Evolutionary conservation across 2,888 invertebrate genomes (phyloP), one percentile per base, ranked within the genome.

Genomic region (Cremastobaeus sp.): DNA sequence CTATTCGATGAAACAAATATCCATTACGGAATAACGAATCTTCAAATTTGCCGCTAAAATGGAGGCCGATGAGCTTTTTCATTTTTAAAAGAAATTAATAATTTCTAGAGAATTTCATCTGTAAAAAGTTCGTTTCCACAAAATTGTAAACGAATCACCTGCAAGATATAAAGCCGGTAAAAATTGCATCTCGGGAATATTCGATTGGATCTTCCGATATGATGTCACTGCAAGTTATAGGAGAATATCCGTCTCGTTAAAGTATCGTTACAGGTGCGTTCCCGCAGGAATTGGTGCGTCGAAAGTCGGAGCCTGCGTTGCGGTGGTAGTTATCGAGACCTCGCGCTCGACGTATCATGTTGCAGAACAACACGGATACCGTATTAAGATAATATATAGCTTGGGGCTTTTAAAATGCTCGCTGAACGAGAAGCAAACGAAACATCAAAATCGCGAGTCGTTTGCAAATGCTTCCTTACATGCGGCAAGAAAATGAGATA

Each of bases 321-420:
- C 20, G 5, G 15, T 3, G 17, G 21, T 3, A 12, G 11, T 14
- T n/a, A 21, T 21, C 6, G 14, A 35, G 15, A 30, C 32, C 30
- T 32, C 12, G 30, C 18, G 9, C 47, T 11, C 12, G 21, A 52
- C 41, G 39, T 55, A 39, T 65, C 45, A 43, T 20, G 41, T 20
- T 32, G 34, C 34, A 9, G 39, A 57, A 57, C 41, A 34, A 57
- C 66, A 57, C 57, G 41, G 55, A 47, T 55, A 50, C 62, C 57
- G 50, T 48, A 70, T 70, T 70, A 64, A 70, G 57, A 64, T 64
- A 55, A 70, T 64, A 64, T 70, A 64, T 37, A 70, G 54, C 62
- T 41, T 11, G 48, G 35, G 21, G 62, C 50, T 55, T 70, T 62
- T 64, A 57, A 64, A 70, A 64, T 70, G 55, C 57, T 62, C 39